Evolutionary conservation across 2,113 vertebrate genomes (phyloP).

Genomic region (Mobula hypostoma): DNA sequence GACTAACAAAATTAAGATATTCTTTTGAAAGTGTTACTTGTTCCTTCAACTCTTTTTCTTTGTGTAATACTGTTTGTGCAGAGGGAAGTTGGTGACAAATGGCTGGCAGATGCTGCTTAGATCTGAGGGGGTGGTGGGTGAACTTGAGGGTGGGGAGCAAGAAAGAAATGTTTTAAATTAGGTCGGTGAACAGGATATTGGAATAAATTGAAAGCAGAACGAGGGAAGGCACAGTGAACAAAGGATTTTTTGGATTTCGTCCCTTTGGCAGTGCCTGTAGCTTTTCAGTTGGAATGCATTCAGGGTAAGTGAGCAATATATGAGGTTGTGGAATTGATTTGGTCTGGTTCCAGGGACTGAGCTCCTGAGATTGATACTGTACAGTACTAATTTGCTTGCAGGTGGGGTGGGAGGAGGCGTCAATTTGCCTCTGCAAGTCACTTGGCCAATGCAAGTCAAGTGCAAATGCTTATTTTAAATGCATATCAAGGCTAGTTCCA

Average conservation of each 20-base stretch:
- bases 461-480: not conserved
- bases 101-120: not conserved
- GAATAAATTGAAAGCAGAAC: slow-evolving; percentile 29
- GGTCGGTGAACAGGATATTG: slow-evolving; percentile 22
- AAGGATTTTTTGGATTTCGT: slow-evolving; percentile 24
- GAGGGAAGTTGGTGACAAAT: not conserved
- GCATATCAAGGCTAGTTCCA: not conserved
- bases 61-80: not conserved
- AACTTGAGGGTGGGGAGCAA: too few species aligned
- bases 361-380: not conserved
- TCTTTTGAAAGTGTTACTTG: not conserved
- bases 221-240: slow-evolving; percentile 15
- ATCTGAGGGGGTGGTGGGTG: not conserved
- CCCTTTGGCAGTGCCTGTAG: slow-evolving; percentile 19
- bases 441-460: not conserved
- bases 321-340: slow-evolving; percentile 26
- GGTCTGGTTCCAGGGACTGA: not conserved
- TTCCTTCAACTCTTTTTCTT: not conserved
- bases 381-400: not conserved
- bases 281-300: slow-evolving; percentile 29
- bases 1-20: not conserved
- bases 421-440: not conserved
- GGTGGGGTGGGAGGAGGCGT: not conserved
- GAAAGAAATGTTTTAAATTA: slow-evolving; percentile 1
- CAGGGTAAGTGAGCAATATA: slow-evolving; percentile 24